Conservation (phyloP, 2,113 vertebrate species). For the Gracilinanus agilis region DNA sequence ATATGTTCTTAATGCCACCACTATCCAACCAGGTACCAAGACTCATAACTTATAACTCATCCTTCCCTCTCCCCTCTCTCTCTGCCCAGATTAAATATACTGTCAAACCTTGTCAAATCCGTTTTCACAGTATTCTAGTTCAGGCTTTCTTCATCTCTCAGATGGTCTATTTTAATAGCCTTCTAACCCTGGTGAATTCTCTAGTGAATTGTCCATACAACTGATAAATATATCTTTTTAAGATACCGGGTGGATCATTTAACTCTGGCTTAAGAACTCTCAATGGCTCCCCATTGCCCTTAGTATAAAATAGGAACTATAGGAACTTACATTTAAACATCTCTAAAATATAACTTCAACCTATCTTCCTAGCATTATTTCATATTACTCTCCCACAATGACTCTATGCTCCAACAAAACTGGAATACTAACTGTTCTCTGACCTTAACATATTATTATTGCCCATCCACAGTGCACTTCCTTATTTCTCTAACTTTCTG, state of each 20-base stretch:
- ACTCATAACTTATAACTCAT: not conserved
- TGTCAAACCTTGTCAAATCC: not conserved
- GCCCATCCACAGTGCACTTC: not conserved
- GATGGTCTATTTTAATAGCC: not conserved
- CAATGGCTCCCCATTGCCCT: not conserved
- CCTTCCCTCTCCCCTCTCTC: not conserved
- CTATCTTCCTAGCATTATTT: not conserved
- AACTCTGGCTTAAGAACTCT: not conserved
- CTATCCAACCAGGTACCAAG: not conserved
- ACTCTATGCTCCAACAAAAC: not conserved
- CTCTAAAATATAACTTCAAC: not conserved
- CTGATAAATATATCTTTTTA: not conserved
- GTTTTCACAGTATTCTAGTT: not conserved
- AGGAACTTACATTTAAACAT: not conserved
- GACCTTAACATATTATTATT: not conserved
- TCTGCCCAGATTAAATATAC: not conserved
- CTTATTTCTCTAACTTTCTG: not conserved
- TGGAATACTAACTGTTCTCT: not conserved
- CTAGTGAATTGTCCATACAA: not conserved
- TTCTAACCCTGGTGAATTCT: not conserved
- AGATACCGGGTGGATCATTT: not conserved
- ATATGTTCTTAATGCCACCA: not conserved
- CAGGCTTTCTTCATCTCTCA: not conserved
- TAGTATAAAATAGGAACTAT: not conserved
- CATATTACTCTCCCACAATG: not conserved